A percentile compares a stretch with the other conserved stretches of the same genome.
These are phyloP conservation scores for Zaprionus bogoriensis DNA, from an alignment of 2,888 invertebrate species.

Conservation along the genomic window DNA sequence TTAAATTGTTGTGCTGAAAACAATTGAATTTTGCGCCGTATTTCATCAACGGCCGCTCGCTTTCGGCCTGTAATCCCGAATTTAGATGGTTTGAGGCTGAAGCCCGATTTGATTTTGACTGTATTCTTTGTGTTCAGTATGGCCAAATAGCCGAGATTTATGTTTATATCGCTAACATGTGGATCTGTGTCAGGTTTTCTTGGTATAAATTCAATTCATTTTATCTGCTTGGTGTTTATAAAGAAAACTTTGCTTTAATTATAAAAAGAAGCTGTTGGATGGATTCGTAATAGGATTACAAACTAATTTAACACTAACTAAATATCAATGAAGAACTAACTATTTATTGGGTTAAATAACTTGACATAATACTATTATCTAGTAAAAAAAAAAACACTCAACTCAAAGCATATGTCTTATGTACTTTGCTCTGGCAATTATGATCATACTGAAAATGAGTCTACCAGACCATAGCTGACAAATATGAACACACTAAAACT, in stretches of 20 bases:
- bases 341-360: no score
- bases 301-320: no score
- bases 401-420: no score
- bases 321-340: no score
- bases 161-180: conserved; percentile 42
- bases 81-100: conserved; percentile 40
- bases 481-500: no score
- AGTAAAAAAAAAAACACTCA: no score
- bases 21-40: conserved; percentile 72
- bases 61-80: conserved; percentile 38
- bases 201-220: neutral
- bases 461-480: no score
- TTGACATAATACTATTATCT: no score
- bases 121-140: no score
- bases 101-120: conserved; percentile 43
- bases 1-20: conserved; percentile 73
- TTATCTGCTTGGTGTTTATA: neutral
- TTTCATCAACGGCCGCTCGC: conserved; percentile 47
- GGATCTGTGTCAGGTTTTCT: neutral
- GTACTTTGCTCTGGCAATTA: no score
- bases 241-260: neutral
- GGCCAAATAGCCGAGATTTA: conserved; percentile 65
- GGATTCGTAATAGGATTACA: no score
- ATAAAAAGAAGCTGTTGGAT: neutral
- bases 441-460: no score